These are phyloP conservation scores for Cebidichthys violaceus DNA, from an alignment of 2,113 vertebrate genomes.

Conservation along the genomic window DNA sequence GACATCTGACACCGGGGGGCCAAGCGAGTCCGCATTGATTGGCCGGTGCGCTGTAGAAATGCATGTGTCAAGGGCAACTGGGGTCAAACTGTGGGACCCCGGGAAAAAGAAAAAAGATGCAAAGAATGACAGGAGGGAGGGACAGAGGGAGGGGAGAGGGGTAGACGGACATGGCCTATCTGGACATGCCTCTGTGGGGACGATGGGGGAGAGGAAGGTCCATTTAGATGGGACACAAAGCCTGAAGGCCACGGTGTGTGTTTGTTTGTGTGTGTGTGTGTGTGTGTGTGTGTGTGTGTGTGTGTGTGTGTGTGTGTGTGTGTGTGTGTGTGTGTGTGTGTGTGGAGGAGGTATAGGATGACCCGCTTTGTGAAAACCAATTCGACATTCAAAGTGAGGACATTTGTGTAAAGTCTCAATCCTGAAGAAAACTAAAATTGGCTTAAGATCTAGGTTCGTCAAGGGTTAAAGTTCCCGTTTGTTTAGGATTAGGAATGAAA, in stretches of 20 bases:
- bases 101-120: constrained; percentile 60
- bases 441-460: background rate
- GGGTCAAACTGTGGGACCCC: constrained; percentile 75
- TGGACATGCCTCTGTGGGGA: constrained; percentile 46
- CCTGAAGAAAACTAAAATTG: background rate
- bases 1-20: constrained; percentile 72
- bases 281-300: constrained; percentile 16
- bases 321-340: constrained; percentile 22
- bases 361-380: background rate
- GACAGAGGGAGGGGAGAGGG: constrained; percentile 43
- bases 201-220: constrained; percentile 41
- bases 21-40: constrained; percentile 74
- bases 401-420: background rate
- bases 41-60: constrained; percentile 70
- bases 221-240: constrained; percentile 62
- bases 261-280: constrained; percentile 2
- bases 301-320: constrained; percentile 20
- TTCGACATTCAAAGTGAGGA: background rate
- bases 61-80: constrained; percentile 79
- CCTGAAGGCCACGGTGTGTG: constrained; percentile 25
- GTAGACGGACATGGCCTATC: constrained; percentile 61
- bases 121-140: constrained; percentile 62
- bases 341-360: background rate
- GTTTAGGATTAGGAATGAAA: constrained; percentile 10
- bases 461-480: constrained; percentile 41